Evolutionary conservation across 2,113 vertebrate genomes (phyloP), one percentile per base, ranked within the genome.

Genomic region (Eublepharis macularius): DNA sequence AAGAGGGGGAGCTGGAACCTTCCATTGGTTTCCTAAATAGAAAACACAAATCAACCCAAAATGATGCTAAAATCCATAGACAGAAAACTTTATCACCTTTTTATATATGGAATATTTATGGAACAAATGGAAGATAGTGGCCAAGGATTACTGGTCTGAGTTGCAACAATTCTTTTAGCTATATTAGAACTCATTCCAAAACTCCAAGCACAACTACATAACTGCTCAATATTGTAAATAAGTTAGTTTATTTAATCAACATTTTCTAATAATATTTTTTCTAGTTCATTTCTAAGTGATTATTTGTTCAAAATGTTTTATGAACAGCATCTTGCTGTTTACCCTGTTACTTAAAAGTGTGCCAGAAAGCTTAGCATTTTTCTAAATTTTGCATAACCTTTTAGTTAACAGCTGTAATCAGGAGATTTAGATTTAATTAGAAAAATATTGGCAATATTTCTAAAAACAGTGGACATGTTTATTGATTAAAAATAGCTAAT

Each of bases 201-300:
- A 69, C 85, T 76, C n/a, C 60, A 36, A 69, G 65, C n/a, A 60
- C 65, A 87, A 57, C 76, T 87, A 82, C 16, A 76, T 49, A 82
- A 82, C 69, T 47, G 47, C 39, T 72, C 49, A 76, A 82, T 81
- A 82, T 57, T 82, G 73, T 82, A 72, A 82, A 82, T 82, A 76
- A 82, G 79, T 77, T 36, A 77, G 47, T 51, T 82, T 65, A 87
- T 81, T 76, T 82, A 82, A 87, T 86, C 68, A 86, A 74, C 85
- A 43, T 81, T 86, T 81, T 81, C 74, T 76, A 76, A 81, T 75
- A 45, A 60, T 87, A 45, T 70, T 77, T 81, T 74, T 76, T 32
- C 65, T 34, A 60, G 60, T 87, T 77, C 36, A 57, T 82, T 77
- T 87, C 73, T 60, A 87, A 54, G 39, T 86, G 79, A 68, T 87